phyloP scores from a whole-genome alignment of 2,113 vertebrate species.

The Ochotona princeps region DNA sequence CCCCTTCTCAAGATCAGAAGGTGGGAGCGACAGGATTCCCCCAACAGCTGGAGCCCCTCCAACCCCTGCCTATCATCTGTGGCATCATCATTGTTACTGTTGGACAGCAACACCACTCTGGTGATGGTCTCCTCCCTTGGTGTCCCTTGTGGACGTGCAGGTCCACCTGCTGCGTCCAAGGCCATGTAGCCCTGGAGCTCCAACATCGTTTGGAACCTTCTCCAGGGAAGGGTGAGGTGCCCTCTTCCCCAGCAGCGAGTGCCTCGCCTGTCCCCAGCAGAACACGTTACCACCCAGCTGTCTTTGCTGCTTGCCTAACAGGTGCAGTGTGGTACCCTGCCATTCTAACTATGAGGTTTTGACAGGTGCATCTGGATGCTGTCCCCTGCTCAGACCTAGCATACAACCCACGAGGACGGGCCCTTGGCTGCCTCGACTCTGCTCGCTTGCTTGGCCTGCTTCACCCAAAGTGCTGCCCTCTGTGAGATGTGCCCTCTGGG shows the following conservation, averaged over 20 bases:
- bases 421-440: not conserved
- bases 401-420: not conserved
- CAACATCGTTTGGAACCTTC: rapidly evolving
- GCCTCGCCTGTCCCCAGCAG: not conserved
- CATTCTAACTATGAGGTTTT: not conserved
- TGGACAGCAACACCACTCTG: no score
- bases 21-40: rapidly evolving
- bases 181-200: rapidly evolving
- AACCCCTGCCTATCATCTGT: not conserved
- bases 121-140: not conserved
- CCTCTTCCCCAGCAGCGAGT: no score
- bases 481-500: not conserved
- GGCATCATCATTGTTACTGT: rapidly evolving
- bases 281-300: not conserved
- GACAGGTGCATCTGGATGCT: not conserved
- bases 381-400: not conserved
- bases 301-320: not conserved
- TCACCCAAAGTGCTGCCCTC: not conserved
- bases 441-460: not conserved
- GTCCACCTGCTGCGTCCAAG: not conserved
- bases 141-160: rapidly evolving
- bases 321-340: rapidly evolving
- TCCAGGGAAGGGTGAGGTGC: not conserved
- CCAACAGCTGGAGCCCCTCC: not conserved
- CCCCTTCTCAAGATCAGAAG: not conserved